Evolutionary conservation across 2,797 vertebrate species (phyloP).

Genomic region (Urophycis tenuis): DNA sequence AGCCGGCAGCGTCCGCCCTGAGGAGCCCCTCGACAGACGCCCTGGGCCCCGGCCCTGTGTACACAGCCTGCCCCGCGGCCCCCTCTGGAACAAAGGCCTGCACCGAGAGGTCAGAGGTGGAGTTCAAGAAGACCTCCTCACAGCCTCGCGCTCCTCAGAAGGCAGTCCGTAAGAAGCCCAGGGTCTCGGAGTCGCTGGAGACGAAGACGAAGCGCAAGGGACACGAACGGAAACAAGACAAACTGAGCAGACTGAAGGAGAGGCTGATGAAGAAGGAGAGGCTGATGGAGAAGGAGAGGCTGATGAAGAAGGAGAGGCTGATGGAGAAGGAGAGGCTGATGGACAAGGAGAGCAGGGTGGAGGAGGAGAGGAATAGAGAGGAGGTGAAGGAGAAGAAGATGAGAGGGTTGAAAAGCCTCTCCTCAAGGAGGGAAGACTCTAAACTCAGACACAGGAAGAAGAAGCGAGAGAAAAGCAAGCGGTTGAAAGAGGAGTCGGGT

Average conservation of each 20-base stretch:
- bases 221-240: slow-evolving; percentile 49
- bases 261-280: slow-evolving; percentile 56
- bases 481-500: slow-evolving; percentile 36
- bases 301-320: not conserved
- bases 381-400: not conserved
- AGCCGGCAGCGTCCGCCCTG: slow-evolving; percentile 50
- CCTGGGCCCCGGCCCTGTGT: slow-evolving; percentile 20
- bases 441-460: slow-evolving; percentile 41
- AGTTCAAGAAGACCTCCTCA: slow-evolving; percentile 51
- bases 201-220: slow-evolving; percentile 52
- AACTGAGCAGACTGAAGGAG: slow-evolving; percentile 45
- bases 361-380: slow-evolving; percentile 8
- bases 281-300: slow-evolving; percentile 23
- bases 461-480: slow-evolving; percentile 53
- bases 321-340: slow-evolving; percentile 38
- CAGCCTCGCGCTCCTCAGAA: slow-evolving; percentile 40
- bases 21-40: slow-evolving; percentile 34
- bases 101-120: slow-evolving; percentile 44
- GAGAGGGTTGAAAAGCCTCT: not conserved
- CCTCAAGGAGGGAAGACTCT: slow-evolving; percentile 7
- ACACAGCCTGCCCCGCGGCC: slow-evolving; percentile 30
- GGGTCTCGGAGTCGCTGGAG: slow-evolving; percentile 46
- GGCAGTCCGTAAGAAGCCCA: slow-evolving; percentile 38
- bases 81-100: slow-evolving; percentile 36
- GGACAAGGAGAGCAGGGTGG: not conserved